These are phyloP conservation scores for Hippasteria phrygiana DNA, from an alignment of 53 echinoderm and acorn worm genomes.

Conservation along the genomic window DNA sequence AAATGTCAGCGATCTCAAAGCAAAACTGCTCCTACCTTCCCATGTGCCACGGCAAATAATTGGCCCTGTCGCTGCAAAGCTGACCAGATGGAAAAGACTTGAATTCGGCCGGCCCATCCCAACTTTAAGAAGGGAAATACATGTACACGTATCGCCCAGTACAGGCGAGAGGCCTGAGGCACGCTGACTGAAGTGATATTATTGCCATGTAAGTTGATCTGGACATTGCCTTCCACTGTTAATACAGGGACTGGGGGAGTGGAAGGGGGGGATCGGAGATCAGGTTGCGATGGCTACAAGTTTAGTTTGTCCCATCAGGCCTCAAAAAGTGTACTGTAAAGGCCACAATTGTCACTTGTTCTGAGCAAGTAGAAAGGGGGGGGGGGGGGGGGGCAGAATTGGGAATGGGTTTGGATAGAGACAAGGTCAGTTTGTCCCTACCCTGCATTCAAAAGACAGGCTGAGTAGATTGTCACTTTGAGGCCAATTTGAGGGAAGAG, in stretches of 20 bases:
- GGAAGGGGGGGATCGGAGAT: conserved; percentile 12
- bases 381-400: no score
- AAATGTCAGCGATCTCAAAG: conserved; percentile 2
- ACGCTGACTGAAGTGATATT: conserved; percentile 4
- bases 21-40: not conserved
- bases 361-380: no score
- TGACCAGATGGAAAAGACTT: not conserved
- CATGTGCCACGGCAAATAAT: not conserved
- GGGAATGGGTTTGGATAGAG: not conserved
- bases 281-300: not conserved
- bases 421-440: no score
- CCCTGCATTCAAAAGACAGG: no score
- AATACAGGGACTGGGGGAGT: not conserved
- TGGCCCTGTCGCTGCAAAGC: not conserved
- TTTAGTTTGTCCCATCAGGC: no score
- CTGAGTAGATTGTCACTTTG: no score
- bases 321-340: no score
- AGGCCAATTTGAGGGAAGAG: no score
- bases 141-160: conserved; percentile 12
- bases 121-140: not conserved
- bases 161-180: not conserved
- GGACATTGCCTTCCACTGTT: not conserved
- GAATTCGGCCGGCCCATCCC: not conserved
- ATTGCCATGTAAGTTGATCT: not conserved
- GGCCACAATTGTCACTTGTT: no score